These are phyloP conservation scores for Paedocypris micromegethes DNA, from an alignment of 2,797 vertebrate species.

Conservation along the genomic window DNA sequence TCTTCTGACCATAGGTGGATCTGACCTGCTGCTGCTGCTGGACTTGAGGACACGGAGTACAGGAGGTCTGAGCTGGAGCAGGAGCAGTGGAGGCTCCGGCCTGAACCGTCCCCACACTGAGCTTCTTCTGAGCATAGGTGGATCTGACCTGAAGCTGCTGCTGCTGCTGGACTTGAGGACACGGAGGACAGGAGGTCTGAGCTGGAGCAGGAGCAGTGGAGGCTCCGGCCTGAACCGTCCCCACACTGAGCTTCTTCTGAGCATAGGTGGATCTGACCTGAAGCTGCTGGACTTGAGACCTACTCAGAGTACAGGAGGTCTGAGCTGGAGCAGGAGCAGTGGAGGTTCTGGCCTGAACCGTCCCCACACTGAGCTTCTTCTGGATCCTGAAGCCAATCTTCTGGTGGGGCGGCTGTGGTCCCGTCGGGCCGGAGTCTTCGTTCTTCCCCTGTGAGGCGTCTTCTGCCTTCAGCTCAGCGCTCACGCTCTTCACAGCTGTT, in stretches of 20 bases:
- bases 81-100: neutral
- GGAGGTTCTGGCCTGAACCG: neutral
- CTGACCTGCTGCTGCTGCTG: neutral
- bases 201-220: neutral
- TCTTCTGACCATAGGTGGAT: neutral
- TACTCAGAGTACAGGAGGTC: neutral
- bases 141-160: neutral
- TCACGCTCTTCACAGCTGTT: neutral
- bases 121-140: neutral
- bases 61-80: conserved; percentile 15
- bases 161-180: neutral
- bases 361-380: conserved; percentile 47
- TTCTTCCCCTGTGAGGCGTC: conserved; percentile 6
- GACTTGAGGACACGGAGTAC: conserved; percentile 4
- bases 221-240: neutral
- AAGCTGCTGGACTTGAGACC: neutral
- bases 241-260: neutral
- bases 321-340: conserved; percentile 3
- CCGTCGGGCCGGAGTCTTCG: neutral
- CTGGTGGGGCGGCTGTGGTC: neutral
- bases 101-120: neutral
- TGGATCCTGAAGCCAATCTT: conserved; percentile 58
- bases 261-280: neutral
- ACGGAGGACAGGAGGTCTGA: neutral
- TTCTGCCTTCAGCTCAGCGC: neutral